Evolutionary conservation across 2,113 vertebrate species (phyloP), one percentile per base, ranked within the genome.

Genomic region (Erythrocebus patas): DNA sequence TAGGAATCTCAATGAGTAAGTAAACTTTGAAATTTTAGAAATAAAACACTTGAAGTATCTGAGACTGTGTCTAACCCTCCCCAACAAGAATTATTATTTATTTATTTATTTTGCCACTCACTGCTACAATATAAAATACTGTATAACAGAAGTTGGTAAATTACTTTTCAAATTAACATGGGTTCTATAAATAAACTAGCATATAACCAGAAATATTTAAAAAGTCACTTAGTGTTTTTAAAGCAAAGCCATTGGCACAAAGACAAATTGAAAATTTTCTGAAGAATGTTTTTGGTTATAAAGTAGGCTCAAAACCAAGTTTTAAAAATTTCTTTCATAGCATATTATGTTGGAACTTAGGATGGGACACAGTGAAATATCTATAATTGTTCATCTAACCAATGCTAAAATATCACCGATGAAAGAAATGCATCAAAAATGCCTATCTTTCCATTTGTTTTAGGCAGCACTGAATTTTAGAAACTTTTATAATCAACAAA

Each of bases 401-500:
- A 90, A 84, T 38, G 52, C 32, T 68, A 73, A 38, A 87, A 55
- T 94, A 48, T 61, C 64, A 94, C 20, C 30, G 93, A 72, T 59
- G 40, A 96, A 94, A 79, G 40, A 93, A 90, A 66, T 72, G 43
- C 12, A 48, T 61, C 27, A 91, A 93, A 89, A 79, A 64, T 66
- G 78, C 18, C 38, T 5, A 64, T 91, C 18, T 93, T 76, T 64
- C 59, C 59, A 70, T 64, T 38, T 92, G 16, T n/a, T 48, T 72
- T 43, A 70, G 27, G 20, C 3, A 92, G 40, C 27, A 93, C 35
- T 52, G 14, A 75, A 87, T 45, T 95, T 85, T 32, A 93, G 16
- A 78, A 85, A 83, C 25, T 95, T 80, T n/a, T 92, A 93, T 50
- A 81, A 73, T 84, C 45, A 76, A 83, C 18, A 93, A 90, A 89